Evolutionary conservation across 2,113 vertebrate genomes (phyloP), one percentile per base, ranked within the genome.

Genomic region (Atrichornis clamosus): DNA sequence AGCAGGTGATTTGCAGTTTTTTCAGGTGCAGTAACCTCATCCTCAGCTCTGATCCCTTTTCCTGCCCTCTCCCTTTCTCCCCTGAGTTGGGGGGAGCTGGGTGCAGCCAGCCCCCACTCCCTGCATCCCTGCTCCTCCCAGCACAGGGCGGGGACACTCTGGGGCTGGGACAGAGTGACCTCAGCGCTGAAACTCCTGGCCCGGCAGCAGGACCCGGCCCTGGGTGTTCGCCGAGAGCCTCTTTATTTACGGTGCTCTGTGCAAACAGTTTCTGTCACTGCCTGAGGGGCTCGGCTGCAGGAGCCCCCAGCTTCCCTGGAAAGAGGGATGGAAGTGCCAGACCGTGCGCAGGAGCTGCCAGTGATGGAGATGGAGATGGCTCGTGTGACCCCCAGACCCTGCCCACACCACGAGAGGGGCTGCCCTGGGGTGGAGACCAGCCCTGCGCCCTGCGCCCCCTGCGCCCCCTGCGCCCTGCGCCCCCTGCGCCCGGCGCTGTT

Each of bases 401-500:
- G 33, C 64, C 49, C 1, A 4, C n/a, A 30, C 74, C 5, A 0
- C 0, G 4, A 46, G 44, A 75, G 33, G 7, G 35, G 35, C n/a
- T 11, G 76, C 37, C 33, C 68, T 3, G 39, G 58, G 56, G 20
- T 0, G 0, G 35, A 0, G 13, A 20, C 5, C 6, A 2, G 52
- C 56, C 52, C 60, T 0, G 1, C 2, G 75, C 46, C 41, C 24
- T 0, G 0, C 44, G 64, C 49, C 41, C 2, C n/a, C n/a, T n/a
- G n/a, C n/a, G n/a, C n/a, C n/a, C 46, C 41, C 24, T 0, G 0
- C 44, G 64, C 49, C 41, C 2, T 0, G 37, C 5, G 8, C 0
- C n/a, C 46, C 41, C 24, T 0, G 0, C 44, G 64, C 49, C 41
- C 2, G 0, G 37, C 5, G 8, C 0, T n/a, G 19, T 27, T 73